Evolutionary conservation across 2,113 vertebrate species (phyloP), one percentile per base, ranked within the genome.

Genomic region (Narcine bancroftii): DNA sequence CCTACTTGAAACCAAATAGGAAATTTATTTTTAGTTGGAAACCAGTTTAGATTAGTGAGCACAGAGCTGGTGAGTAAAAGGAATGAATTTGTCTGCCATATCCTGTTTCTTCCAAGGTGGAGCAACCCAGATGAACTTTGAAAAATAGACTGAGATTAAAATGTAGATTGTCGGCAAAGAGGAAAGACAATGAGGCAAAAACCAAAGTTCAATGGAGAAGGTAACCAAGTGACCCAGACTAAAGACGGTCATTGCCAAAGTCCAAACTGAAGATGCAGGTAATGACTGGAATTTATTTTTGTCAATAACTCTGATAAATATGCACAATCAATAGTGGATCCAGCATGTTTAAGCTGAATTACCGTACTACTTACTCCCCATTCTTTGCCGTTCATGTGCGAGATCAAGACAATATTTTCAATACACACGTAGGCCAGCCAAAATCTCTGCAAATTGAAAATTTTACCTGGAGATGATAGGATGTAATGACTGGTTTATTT

Each of bases 401-500:
- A 85, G 63, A 66, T 33, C 7, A 56, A 83, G 79, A 83, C 29
- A 36, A 24, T 36, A 17, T 63, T 39, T 19, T 24, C 50, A 6
- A 50, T 29, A 42, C 3, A 17, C 47, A 26, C 11, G 45, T 69
- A 47, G 60, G 15, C 2, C 24, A 83, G 21, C 7, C 21, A 39
- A 5, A 72, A 83, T n/a, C 79, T 60, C 60, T 33, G 53, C 56
- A 87, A 60, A 36, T 15, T 36, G 5, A 6, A 65, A 36, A 39
- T 65, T 42, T 21, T 91, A 97, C 97, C 96, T 97, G 97, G 92
- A 97, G 95, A 92, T 98, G 97, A 89, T 97, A 95, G 89, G 96
- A 93, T 1, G 96, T 97, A 94, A 98, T 94, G 53, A 97, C 94
- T 1, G 97, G 97, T 93, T 95, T 96, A 93, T 75, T 94, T 92